Evolutionary conservation across 2,888 invertebrate genomes (phyloP), one percentile per base, ranked within the genome.

Genomic region (Drosophila nr. medialis): DNA sequence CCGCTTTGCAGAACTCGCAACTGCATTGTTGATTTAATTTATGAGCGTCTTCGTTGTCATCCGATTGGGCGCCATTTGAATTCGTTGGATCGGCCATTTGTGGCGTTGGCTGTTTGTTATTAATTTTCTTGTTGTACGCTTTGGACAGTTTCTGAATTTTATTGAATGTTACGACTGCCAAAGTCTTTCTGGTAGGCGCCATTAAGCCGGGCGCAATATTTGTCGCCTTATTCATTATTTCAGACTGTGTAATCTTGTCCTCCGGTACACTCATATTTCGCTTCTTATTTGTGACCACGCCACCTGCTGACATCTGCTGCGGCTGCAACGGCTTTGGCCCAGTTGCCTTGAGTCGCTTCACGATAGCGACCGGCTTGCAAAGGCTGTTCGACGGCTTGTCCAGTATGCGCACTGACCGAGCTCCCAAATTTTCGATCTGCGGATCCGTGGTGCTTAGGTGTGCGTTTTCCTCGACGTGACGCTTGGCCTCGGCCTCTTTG

Each of bases 401-500:
- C n/a, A 30, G 5, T 4, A 24, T 24, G 6, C 2, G 18, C 24
- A 49, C 0, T 6, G 40, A 21, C 11, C 27, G 48, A 2, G 11
- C 38, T 11, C 4, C 13, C 18, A 21, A 10, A 24, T 32, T 27
- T 6, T 21, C 30, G 32, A 36, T 54, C 24, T 34, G 38, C 2
- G 36, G 38, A 18, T 58, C 70, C 8, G 29, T n/a, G 8, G 24
- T 4, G 13, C 2, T 45, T 8, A 29, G 0, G 10, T 34, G 30
- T 15, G 32, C 27, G 11, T 38, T 36, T 29, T 50, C 21, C 2
- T 63, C 45, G 0, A 0, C 24, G 2, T 59, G 38, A 0, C 55
- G 67, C 24, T 48, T 67, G 5, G 59, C 60, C 21, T 85, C 67
- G 0, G 72, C 83, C 0, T 74, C 86, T 42, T 83, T 90, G 21